Evolutionary conservation across 2,113 vertebrate species (phyloP), one percentile per base, ranked within the genome.

Genomic region (Ophthalmolycus amberensis): DNA sequence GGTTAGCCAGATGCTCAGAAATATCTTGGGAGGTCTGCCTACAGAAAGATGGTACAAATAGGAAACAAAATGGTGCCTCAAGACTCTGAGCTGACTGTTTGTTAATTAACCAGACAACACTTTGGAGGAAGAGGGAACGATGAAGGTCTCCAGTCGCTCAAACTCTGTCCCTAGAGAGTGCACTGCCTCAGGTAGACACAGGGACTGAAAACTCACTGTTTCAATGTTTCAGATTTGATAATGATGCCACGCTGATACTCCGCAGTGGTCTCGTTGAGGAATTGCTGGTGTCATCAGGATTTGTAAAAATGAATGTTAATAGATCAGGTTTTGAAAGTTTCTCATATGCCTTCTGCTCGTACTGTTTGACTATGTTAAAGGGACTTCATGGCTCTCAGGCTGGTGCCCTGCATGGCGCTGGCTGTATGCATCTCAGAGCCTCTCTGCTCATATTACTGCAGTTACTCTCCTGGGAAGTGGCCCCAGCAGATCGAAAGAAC

Each of bases 361-460:
- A n/a, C 29, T 64, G 68, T 85, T 84, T 63, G 20, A 70, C 40
- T 48, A 44, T 76, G 46, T 83, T 74, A 40, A 71, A 81, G 56
- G 63, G 75, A 50, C 85, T 80, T 67, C 22, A 66, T 69, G 71
- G 64, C 69, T 64, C 71, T 74, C 56, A 64, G 69, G 59, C 58
- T 54, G 25, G 67, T 60, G 69, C 67, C 79, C 90, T 50, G 87
- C 88, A 74, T 90, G 83, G 81, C 7, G 14, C 80, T 44, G 6
- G 65, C 58, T 63, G 68, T 73, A 65, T 75, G 62, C 74, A n/a
- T 75, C 87, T 63, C 82, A 48, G 48, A 88, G 75, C 82, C 82
- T 79, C 86, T 87, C 71, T 56, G 72, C 84, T 88, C 81, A 84
- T 89, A 92, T 91, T 88, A 86, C 89, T 83, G 85, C 82, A 87